Evolutionary conservation across 2,113 vertebrate genomes (phyloP), one percentile per base, ranked within the genome.

Genomic region (Merops nubicus): DNA sequence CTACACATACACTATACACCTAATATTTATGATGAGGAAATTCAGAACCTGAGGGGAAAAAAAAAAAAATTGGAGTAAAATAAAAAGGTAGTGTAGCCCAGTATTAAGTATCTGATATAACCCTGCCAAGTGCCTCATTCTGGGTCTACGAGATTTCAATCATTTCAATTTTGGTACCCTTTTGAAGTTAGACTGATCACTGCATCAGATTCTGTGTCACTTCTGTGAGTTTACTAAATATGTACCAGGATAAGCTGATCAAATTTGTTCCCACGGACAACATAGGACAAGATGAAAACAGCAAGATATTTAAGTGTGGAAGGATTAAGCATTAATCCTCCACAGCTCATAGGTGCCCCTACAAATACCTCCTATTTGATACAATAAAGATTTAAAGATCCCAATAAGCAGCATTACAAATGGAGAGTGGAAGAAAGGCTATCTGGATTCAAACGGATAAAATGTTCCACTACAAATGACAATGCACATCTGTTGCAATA

Each of bases 131-230:
- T 43, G 68, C 22, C 28, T 89, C 79, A 68, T 6, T 91, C 26
- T 34, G 42, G n/a, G 51, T 51, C 48, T 8, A 6, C 0, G 2
- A 84, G 92, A 86, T 86, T 78, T 88, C 43, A 60, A 25, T 64
- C 42, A 56, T 81, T 95, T 92, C 68, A 95, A 5, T 91, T 78
- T 62, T 57, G 20, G 34, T 79, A 45, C 18, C 6, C 11, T 60
- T 95, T 81, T 74, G 62, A 96, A 94, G 53, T 36, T 69, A 92
- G 47, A 83, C n/a, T 84, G 88, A 83, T 90, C 91, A 81, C 36
- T 72, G 25, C 19, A 51, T 70, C 60, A 85, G 84, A 69, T 88
- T 79, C 70, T 36, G 28, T 47, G 36, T 7, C 22, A 79, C 43
- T 92, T 84, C 51, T 5, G 2, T 75, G 57, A 63, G 34, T 72